A percentile compares a stretch with the other conserved stretches of the same genome.
Conservation (phyloP, 2,113 vertebrate genomes). For the Gambusia holbrooki region DNA sequence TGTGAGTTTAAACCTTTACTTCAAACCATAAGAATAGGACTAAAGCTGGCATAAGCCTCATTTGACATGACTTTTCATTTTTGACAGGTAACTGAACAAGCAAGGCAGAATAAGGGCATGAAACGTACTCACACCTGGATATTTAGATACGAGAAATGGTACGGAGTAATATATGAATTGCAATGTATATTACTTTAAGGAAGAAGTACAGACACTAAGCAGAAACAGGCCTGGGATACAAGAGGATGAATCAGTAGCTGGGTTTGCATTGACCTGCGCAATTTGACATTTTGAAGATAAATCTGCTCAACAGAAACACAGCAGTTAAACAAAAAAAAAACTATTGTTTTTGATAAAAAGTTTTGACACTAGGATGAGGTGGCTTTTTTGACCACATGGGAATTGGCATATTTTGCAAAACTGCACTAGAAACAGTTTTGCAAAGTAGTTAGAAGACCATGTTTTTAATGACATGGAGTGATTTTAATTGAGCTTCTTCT, state of each 20-base stretch:
- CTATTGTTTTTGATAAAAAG: too few species aligned
- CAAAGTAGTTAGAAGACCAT: too few species aligned
- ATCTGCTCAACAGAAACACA: too few species aligned
- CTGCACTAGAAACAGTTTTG: too few species aligned
- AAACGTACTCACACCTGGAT: neutral
- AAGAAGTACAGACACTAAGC: neutral
- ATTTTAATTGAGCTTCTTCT: too few species aligned
- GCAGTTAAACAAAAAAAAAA: too few species aligned
- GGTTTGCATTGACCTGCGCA: too few species aligned
- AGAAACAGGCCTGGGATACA: neutral
- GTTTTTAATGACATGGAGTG: too few species aligned
- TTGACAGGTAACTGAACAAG: conserved; percentile 6
- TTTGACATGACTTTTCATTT: neutral
- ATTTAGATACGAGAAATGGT: neutral
- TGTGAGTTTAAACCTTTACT: conserved; percentile 20
- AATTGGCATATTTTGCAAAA: too few species aligned
- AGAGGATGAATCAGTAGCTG: neutral
- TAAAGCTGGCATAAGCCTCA: conserved; percentile 9
- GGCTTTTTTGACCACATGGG: too few species aligned
- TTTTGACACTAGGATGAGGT: too few species aligned
- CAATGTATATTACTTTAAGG: neutral
- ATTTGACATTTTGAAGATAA: too few species aligned
- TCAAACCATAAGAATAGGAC: conserved; percentile 31
- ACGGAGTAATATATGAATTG: neutral
- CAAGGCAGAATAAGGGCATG: neutral